Percentiles rank a stretch among this genome's conserved stretches.
These are phyloP conservation scores for Tadarida brasiliensis DNA, from an alignment of 2,797 vertebrate genomes.

Conservation along the genomic window DNA sequence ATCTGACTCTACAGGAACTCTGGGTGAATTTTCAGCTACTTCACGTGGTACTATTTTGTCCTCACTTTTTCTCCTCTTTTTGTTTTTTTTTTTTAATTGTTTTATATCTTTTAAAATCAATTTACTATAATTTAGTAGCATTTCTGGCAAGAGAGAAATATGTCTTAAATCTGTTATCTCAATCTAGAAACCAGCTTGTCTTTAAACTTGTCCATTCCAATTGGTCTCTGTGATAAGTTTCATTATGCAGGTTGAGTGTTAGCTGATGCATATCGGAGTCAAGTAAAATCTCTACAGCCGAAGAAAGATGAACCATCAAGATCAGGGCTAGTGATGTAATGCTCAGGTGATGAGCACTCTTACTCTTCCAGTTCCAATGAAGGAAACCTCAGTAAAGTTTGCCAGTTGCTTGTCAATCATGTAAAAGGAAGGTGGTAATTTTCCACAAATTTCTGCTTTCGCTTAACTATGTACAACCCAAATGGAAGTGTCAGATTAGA, in stretches of 20 bases:
- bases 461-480: not conserved
- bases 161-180: constrained; percentile 44
- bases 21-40: not conserved
- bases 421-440: not conserved
- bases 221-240: not conserved
- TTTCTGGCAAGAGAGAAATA: constrained; percentile 18
- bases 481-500: not conserved
- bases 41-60: no score
- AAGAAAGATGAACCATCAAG: not conserved
- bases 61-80: not conserved
- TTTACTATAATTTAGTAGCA: not conserved
- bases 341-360: not conserved
- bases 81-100: not conserved
- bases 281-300: not conserved
- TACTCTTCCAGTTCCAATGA: not conserved
- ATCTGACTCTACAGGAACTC: not conserved
- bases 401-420: not conserved
- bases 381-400: not conserved
- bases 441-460: not conserved
- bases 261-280: not conserved
- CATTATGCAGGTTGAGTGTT: not conserved
- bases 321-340: not conserved
- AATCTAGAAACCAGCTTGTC: not conserved
- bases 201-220: not conserved
- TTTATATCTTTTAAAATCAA: not conserved